Evolutionary conservation across 2,888 invertebrate genomes (phyloP).

Genomic region (Drosophila mettleri): DNA sequence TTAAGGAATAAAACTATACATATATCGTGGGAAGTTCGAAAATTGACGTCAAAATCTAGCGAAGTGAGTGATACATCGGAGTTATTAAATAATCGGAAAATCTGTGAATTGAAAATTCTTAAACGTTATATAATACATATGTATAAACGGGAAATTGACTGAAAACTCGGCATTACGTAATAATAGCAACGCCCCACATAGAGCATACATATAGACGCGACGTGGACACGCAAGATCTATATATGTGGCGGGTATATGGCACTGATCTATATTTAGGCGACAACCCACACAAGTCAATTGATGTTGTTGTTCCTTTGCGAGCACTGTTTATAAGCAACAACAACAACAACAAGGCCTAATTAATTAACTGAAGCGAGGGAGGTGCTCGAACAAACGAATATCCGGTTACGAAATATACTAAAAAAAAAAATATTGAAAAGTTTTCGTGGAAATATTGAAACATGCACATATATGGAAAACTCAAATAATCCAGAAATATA

Average conservation of each 20-base stretch:
- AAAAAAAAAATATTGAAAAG: conserved; percentile 26
- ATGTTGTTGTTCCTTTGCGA: conserved; percentile 25
- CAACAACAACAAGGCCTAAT: conserved; percentile 52
- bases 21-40: conserved; percentile 39
- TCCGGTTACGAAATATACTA: conserved; percentile 63
- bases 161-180: conserved; percentile 67
- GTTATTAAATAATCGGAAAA: conserved; percentile 2
- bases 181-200: conserved; percentile 76
- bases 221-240: conserved; percentile 48
- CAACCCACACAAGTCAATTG: conserved; percentile 76
- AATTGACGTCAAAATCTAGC: conserved; percentile 5
- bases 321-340: conserved; percentile 38
- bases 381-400: conserved; percentile 55
- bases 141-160: conserved; percentile 25
- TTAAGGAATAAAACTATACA: conserved; percentile 12
- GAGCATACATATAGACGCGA: conserved; percentile 19
- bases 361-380: conserved; percentile 60
- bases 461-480: conserved; percentile 68
- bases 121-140: conserved; percentile 29
- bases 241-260: conserved; percentile 52
- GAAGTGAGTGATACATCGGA: conserved; percentile 8
- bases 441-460: conserved; percentile 47
- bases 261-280: conserved; percentile 77
- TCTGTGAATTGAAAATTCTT: neutral
- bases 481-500: conserved; percentile 22